A percentile compares a stretch with the other conserved stretches of the same genome.
These are phyloP conservation scores for Ypsolopha scabrella DNA, from an alignment of 2,888 invertebrate species.

Conservation along the genomic window DNA sequence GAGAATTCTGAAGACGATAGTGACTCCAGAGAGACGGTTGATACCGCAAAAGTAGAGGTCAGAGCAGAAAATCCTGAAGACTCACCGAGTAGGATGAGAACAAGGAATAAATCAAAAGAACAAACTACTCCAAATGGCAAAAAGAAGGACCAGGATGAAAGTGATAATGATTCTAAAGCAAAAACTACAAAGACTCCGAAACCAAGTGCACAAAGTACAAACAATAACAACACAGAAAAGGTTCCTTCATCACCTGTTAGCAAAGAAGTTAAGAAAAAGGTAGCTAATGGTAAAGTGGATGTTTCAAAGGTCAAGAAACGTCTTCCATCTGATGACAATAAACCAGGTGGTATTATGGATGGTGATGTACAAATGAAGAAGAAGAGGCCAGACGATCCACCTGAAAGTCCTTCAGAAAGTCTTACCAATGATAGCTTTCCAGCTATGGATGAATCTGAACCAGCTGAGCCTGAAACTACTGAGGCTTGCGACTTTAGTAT, in stretches of 20 bases:
- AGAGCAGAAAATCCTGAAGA: constrained; percentile 83
- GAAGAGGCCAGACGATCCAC: constrained; percentile 62
- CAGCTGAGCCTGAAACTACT: constrained; percentile 50
- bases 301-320: constrained; percentile 71
- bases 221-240: constrained; percentile 52
- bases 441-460: constrained; percentile 77
- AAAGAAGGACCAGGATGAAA: constrained; percentile 54
- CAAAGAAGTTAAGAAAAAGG: constrained; percentile 57
- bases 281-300: constrained; percentile 61
- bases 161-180: constrained; percentile 56
- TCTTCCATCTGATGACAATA: constrained; percentile 59
- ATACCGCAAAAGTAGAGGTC: constrained; percentile 85
- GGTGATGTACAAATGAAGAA: constrained; percentile 72
- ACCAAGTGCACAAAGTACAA: constrained; percentile 48
- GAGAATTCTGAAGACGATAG: constrained; percentile 97
- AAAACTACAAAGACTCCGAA: constrained; percentile 38
- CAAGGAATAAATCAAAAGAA: constrained; percentile 86
- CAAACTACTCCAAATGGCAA: constrained; percentile 68
- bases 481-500: constrained; percentile 64
- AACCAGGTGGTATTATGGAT: constrained; percentile 71
- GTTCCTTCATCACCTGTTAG: constrained; percentile 38
- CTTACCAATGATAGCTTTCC: constrained; percentile 89
- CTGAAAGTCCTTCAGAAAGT: constrained; percentile 86
- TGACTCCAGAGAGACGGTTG: constrained; percentile 87
- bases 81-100: constrained; percentile 90